Base-by-base conservation (phyloP, 2,797 vertebrate species). In the Nyctalus aviator region DNA sequence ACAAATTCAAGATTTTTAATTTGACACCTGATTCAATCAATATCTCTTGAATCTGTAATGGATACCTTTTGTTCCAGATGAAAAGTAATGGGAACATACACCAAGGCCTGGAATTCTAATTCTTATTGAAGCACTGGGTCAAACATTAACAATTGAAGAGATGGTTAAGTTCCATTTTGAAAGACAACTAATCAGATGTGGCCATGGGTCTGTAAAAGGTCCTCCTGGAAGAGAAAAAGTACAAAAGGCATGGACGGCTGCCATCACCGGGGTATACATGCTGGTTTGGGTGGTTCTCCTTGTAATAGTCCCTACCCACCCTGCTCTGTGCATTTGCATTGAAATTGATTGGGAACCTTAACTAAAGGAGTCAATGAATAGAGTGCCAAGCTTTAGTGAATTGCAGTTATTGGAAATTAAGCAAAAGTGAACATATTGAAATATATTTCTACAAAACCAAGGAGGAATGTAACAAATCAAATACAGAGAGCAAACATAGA, bases 351-450 rank as follows among this genome's bases (percentile, higher is more conserved):
- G 10, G 23, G n/a, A 86, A 69, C 83, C 18, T 81, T 55, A 87
- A 89, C 37, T 21, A 84, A 81, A 77, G 5, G 21, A 73, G 68
- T 83, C 20, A 86, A 32, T 46, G 11, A 35, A 15, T 27, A 68
- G 62, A 81, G 48, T 66, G 23, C 2, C 71, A 32, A 88, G 44
- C 18, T 84, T 87, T 69, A 46, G 50, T 69, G 14, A 59, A 48
- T 64, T 48, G 53, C 1, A 21, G 20, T 90, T 75, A 59, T 69
- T 68, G 41, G 32, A 37, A 76, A 86, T 69, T 77, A 76, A 81
- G 17, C 35, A 91, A 82, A 82, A 44, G 68, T 44, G 10, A 53
- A 57, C 27, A 66, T 79, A 69, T 37, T 71, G 20, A 95, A 96
- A 85, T 59, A 27, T 68, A 37, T 69, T 37, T 59, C 59, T 32